Base-by-base conservation (phyloP, 2,113 vertebrate genomes). In the Lagopus muta region DNA sequence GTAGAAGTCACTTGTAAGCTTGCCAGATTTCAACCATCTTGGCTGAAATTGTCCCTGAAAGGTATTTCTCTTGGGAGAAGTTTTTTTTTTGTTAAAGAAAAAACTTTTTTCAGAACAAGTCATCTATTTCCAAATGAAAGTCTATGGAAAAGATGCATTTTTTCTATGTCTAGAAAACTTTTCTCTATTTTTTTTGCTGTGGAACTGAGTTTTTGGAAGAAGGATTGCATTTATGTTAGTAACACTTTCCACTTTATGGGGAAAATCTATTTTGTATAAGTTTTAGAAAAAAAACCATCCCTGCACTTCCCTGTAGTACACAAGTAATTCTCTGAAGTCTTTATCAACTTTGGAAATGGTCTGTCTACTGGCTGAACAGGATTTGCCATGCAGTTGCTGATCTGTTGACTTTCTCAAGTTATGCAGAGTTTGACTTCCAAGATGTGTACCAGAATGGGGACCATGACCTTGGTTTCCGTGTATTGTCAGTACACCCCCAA, bases 1-100 rank as follows among this genome's bases (percentile, higher is more conserved):
- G 88, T 92, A 91, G 82, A 95, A 96, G 92, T 96, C 94, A 91
- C 95, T 96, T 96, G 95, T 88, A 93, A 96, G 71, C 50, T 87
- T 89, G 92, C 92, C 94, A 95, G 3, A 93, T 91, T 95, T 94
- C 55, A 94, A 67, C 94, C 94, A 93, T 93, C 85, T 66, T 91
- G 91, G 71, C 89, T 96, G 78, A 93, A 93, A 92, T 67, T 93
- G 92, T 88, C 94, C 90, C 88, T 89, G 77, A 85, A 92, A 96
- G 91, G 84, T 93, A 89, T 94, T 95, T 91, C 84, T 96, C 92
- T 87, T 82, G 87, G 91, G 87, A 43, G n/a, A 84, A 42, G 64
- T 77, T 38, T 62, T 91, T 94, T 89, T 93, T 81, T 91, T 95
- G 90, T 54, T 90, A 77, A 66, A 54, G 8, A 54, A 54, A 93